phyloP scores from a whole-genome alignment of 2,797 vertebrate genomes.

The Nothura maculosa region DNA sequence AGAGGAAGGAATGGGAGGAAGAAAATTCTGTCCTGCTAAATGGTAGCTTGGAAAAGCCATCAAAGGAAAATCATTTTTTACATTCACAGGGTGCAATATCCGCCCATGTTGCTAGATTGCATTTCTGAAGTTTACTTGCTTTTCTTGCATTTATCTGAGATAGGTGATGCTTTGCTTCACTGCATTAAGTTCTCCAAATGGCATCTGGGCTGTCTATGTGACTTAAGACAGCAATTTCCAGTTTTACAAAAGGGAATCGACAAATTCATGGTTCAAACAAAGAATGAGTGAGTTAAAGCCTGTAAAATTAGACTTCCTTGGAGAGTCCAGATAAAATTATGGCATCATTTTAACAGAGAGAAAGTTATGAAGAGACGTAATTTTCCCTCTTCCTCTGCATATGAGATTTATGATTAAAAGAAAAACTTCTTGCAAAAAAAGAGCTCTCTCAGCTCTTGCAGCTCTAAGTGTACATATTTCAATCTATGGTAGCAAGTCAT shows the following conservation, averaged over 20 bases:
- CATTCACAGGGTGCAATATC: not conserved
- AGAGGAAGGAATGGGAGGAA: not conserved
- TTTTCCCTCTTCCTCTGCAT: not conserved
- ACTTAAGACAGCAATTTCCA: not conserved
- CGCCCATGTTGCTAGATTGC: not conserved
- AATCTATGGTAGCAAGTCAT: not conserved
- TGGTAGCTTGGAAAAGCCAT: not conserved
- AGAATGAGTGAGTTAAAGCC: not conserved
- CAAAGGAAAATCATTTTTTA: not conserved
- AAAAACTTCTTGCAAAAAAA: not conserved
- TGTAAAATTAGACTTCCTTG: not conserved
- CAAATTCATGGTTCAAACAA: not conserved
- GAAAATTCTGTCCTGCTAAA: not conserved
- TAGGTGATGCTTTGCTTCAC: not conserved
- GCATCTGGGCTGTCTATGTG: fast-evolving
- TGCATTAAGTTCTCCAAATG: not conserved
- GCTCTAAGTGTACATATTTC: not conserved
- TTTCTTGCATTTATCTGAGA: not conserved
- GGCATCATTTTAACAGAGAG: not conserved
- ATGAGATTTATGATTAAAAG: not conserved
- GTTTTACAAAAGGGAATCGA: not conserved
- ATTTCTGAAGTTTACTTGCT: not conserved
- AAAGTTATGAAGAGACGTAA: not conserved
- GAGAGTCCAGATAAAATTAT: not conserved
- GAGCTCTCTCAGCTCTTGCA: not conserved